Evolutionary conservation across 2,888 invertebrate species (phyloP), one percentile per base, ranked within the genome.

Genomic region (Lasioglossum morio): DNA sequence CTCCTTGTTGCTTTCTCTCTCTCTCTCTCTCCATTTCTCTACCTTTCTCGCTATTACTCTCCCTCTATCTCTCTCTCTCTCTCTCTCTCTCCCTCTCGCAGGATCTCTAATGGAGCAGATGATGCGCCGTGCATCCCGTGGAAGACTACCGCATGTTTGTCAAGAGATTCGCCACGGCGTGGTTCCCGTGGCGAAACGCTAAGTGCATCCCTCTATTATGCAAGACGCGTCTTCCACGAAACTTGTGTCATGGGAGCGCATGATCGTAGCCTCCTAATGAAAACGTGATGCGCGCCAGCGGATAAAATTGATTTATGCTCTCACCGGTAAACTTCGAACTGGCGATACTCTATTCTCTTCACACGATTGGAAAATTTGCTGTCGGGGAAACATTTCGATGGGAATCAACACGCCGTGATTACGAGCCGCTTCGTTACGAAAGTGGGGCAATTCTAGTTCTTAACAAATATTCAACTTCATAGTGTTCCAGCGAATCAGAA

Each of bases 131-230:
- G 74, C 69, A 81, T 81, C 82, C 76, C 81, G 81, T 86, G 83
- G 88, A 88, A 85, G 87, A 87, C 87, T 87, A 88, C 84, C 91
- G 91, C 90, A 86, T 93, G 93, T 93, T 94, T 93, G 93, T 92
- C 92, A 91, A 93, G 92, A 92, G 93, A 94, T 94, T 94, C 92
- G 92, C 90, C 87, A 92, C 90, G 91, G 89, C 88, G 90, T 73
- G 91, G 89, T 92, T 92, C 92, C 92, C 93, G 91, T 92, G 89
- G 92, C 92, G 92, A 93, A 93, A 91, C 90, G 90, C 90, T 92
- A 91, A 93, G 93, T 92, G 93, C 92, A 92, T 90, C 88, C 87
- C 90, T 92, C 91, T 92, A 93, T 93, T 92, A 92, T 92, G 92
- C 92, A 92, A 91, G 89, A 85, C 88, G 88, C 89, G 81, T 87